Conservation (phyloP, 2,888 invertebrate genomes). For the Dendrolimus pini region DNA sequence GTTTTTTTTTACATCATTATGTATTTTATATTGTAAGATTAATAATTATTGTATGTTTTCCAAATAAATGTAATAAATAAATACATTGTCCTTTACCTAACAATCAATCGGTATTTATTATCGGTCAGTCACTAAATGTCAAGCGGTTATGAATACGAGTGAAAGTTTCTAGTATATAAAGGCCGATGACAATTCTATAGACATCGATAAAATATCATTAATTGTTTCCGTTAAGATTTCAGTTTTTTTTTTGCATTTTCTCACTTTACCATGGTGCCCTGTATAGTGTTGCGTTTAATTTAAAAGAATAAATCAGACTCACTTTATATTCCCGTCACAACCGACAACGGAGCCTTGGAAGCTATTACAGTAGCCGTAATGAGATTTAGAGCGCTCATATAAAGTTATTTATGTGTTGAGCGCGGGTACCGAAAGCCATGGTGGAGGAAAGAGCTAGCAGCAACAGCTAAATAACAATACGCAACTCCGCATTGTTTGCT, state of each 20-base stretch:
- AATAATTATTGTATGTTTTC: no score
- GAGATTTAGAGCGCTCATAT: slow-evolving; percentile 72
- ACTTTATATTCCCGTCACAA: slow-evolving; percentile 69
- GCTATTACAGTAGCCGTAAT: slow-evolving; percentile 68
- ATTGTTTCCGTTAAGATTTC: not conserved
- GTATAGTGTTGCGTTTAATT: slow-evolving; percentile 34
- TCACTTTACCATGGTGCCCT: slow-evolving; percentile 9
- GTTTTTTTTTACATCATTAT: no score
- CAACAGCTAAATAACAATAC: not conserved
- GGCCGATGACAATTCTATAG: not conserved
- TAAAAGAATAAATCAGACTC: slow-evolving; percentile 59
- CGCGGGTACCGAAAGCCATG: slow-evolving; percentile 35
- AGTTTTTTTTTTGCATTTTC: not conserved
- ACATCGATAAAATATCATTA: not conserved
- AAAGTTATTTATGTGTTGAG: slow-evolving; percentile 67
- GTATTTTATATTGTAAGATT: no score
- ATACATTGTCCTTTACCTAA: not conserved
- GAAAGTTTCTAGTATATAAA: not conserved
- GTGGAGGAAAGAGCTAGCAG: slow-evolving; percentile 4
- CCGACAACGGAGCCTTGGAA: slow-evolving; percentile 61
- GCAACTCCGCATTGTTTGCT: not conserved
- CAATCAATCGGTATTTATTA: not conserved
- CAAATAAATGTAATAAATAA: no score
- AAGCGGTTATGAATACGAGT: not conserved
- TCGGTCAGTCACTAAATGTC: slow-evolving; percentile 1